phyloP scores from a whole-genome alignment of 1,140 invertebrate genomes.

The Glomeris maerens region DNA sequence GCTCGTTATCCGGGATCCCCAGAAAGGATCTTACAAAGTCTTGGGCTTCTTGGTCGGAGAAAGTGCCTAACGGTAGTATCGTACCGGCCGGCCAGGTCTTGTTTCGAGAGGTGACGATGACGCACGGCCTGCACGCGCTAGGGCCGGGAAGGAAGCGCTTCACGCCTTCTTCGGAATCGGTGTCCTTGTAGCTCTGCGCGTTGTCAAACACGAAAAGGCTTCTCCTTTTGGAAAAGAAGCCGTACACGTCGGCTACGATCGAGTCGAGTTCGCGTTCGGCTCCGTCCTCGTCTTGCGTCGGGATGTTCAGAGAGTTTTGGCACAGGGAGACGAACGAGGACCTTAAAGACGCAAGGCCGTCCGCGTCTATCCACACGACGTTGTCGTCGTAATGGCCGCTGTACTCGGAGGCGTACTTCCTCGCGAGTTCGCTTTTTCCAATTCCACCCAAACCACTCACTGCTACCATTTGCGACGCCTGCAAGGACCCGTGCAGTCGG shows the following conservation, averaged over 20 bases:
- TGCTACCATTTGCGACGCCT: slow-evolving; percentile 5
- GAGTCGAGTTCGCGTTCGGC: slow-evolving; percentile 7
- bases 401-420: slow-evolving; percentile 17
- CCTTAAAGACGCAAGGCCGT: slow-evolving; percentile 14
- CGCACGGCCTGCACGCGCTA: slow-evolving; percentile 11
- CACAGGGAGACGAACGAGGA: slow-evolving; percentile 18
- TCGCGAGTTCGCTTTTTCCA: slow-evolving; percentile 20
- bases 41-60: slow-evolving; percentile 14
- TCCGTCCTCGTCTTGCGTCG: slow-evolving; percentile 11
- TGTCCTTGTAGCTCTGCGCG: slow-evolving; percentile 15
- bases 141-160: slow-evolving; percentile 13
- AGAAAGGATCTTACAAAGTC: slow-evolving; percentile 17
- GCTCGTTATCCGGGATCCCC: slow-evolving; percentile 7
- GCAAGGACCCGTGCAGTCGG: not conserved
- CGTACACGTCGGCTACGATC: slow-evolving; percentile 18
- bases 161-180: slow-evolving; percentile 11
- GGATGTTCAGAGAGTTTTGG: slow-evolving; percentile 13
- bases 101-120: slow-evolving; percentile 18
- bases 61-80: slow-evolving; percentile 9
- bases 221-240: slow-evolving; percentile 14
- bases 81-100: slow-evolving; percentile 14
- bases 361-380: slow-evolving; percentile 21
- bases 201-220: slow-evolving; percentile 23
- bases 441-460: slow-evolving; percentile 20
- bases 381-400: slow-evolving; percentile 17